Conservation (phyloP, 2,113 vertebrate species). For the Platichthys stellatus region DNA sequence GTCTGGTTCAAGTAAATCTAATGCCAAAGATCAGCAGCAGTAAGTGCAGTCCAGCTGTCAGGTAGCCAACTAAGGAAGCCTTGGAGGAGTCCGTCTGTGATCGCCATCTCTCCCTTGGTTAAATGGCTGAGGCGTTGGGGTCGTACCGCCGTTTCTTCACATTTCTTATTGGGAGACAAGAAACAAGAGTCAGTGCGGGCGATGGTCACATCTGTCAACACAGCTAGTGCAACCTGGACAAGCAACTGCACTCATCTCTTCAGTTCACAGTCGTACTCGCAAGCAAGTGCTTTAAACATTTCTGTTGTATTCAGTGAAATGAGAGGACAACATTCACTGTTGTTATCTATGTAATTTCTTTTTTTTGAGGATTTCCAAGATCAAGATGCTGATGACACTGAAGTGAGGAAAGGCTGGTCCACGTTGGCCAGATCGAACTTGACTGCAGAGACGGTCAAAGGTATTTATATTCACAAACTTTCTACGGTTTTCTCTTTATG, state of each 20-base stretch:
- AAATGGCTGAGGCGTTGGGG: slow-evolving; percentile 92
- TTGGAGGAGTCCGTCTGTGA: slow-evolving; percentile 77
- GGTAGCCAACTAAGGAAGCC: slow-evolving; percentile 79
- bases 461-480: slow-evolving; percentile 54
- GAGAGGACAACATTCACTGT: background rate
- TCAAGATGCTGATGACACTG: slow-evolving; percentile 43
- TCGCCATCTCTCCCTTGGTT: slow-evolving; percentile 77
- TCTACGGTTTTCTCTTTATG: background rate
- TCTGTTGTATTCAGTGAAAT: slow-evolving; percentile 7
- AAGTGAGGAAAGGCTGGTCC: slow-evolving; percentile 66
- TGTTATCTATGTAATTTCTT: background rate
- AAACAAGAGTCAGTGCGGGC: slow-evolving; percentile 66
- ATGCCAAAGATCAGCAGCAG: slow-evolving; percentile 80
- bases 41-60: slow-evolving; percentile 82
- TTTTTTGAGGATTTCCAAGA: slow-evolving; percentile 6
- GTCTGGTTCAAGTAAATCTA: slow-evolving; percentile 82
- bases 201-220: slow-evolving; percentile 4
- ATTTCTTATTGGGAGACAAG: slow-evolving; percentile 88
- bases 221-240: slow-evolving; percentile 60
- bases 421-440: slow-evolving; percentile 45
- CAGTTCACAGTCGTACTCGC: slow-evolving; percentile 9
- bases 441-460: slow-evolving; percentile 49
- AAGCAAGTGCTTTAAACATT: slow-evolving; percentile 10
- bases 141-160: slow-evolving; percentile 98
- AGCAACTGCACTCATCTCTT: slow-evolving; percentile 59